Base-by-base conservation (phyloP, 2,888 invertebrate species). In the Ceraclea dissimilis region DNA sequence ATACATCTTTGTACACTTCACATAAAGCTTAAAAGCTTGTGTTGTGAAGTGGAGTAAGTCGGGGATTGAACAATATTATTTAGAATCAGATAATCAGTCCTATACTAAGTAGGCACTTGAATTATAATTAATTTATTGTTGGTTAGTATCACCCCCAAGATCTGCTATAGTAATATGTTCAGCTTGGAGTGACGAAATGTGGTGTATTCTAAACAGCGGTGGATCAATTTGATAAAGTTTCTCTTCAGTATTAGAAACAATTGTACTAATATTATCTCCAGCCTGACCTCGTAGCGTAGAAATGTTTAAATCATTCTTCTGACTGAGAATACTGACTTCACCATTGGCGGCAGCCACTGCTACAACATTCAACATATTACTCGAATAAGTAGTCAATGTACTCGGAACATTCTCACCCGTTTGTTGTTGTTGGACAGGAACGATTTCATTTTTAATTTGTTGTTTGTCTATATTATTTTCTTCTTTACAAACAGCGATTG, bases 171-270 rank as follows among this genome's bases (percentile, higher is more conserved):
- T 39, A 5, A 39, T 13, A 13, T 39, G 39, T 39, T 39, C 39
- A 39, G 39, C 26, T 26, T 26, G 26, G 10, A 26, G 5, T 4
- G 26, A 39, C 2, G 39, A 4, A 39, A 39, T 39, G 16, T 39
- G 39, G 13, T 39, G 39, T 46, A 74, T 72, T 65, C 72, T 71
- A 2, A 75, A 60, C 60, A 73, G 64, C 58, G 70, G 71, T 63
- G 74, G 73, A 62, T 75, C 72, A 33, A 75, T 63, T 46, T 73
- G 71, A 60, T 71, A 74, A 26, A 74, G 56, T 60, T 68, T 68
- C 13, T 68, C 65, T 1, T 68, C 68, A 1, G 58, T 54, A 49
- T 62, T 60, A n/a, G 61, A 52, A 2, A 61, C 59, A 13, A 61
- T 59, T 17, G 61, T 59, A 22, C 34, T 52, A 1, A 52, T 51